Evolutionary conservation across 2,888 invertebrate species (phyloP).

Genomic region (Pristionchus arcanus): DNA sequence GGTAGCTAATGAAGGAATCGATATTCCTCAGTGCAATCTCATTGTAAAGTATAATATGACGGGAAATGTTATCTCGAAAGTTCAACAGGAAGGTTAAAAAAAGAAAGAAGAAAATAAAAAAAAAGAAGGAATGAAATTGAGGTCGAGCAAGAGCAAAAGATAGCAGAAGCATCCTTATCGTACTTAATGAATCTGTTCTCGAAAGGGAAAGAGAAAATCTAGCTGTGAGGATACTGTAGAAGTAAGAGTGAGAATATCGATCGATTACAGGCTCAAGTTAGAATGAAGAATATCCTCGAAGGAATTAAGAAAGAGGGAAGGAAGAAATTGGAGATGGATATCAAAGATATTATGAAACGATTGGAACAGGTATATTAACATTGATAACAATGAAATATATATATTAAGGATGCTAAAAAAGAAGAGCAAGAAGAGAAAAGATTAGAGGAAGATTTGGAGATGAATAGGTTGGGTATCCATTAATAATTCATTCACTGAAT

Average conservation of each 20-base stretch:
- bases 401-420: neutral
- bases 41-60: slow-evolving; percentile 76
- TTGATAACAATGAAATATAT: no score
- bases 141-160: slow-evolving; percentile 74
- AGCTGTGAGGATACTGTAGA: neutral
- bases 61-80: slow-evolving; percentile 46
- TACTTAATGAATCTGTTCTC: slow-evolving; percentile 64
- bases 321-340: slow-evolving; percentile 14
- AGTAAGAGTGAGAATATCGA: neutral
- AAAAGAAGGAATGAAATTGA: neutral
- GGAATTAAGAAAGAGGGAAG: slow-evolving; percentile 30
- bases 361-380: neutral
- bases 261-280: slow-evolving; percentile 25
- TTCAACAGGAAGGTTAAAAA: slow-evolving; percentile 51
- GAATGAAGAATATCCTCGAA: slow-evolving; percentile 33
- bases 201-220: slow-evolving; percentile 63
- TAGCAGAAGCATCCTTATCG: slow-evolving; percentile 70
- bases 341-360: neutral
- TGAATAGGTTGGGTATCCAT: neutral
- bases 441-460: neutral
- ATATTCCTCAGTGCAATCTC: slow-evolving; percentile 75
- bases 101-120: no score
- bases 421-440: slow-evolving; percentile 17
- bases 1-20: slow-evolving; percentile 77
- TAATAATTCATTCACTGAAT: neutral